Percentiles rank a stretch among this genome's conserved stretches.
Conservation (phyloP, 2,797 vertebrate genomes). For the Premnoplex brunnescens region DNA sequence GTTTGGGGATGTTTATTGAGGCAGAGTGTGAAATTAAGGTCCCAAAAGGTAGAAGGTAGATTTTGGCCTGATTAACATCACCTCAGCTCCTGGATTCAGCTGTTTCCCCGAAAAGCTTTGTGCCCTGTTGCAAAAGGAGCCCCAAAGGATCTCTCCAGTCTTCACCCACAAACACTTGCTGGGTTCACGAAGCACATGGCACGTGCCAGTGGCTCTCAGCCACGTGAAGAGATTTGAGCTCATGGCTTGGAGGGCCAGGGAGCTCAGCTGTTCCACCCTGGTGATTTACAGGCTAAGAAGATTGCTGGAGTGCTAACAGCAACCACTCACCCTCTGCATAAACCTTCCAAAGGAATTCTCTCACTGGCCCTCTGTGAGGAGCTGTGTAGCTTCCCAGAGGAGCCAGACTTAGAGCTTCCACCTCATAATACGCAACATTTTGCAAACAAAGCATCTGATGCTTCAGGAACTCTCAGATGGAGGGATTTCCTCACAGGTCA, state of each 20-base stretch:
- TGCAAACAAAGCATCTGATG: neutral
- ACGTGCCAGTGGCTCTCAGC: neutral
- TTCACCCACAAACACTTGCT: neutral
- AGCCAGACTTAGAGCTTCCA: neutral
- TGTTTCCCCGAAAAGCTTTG: neutral
- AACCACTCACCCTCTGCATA: neutral
- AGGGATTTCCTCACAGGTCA: neutral
- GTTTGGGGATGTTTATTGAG: neutral
- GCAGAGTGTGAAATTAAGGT: neutral
- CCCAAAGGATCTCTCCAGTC: neutral
- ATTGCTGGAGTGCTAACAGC: neutral
- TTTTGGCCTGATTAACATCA: neutral
- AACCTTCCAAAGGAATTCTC: neutral
- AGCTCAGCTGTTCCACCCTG: neutral
- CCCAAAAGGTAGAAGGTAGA: neutral
- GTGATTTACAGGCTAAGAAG: neutral
- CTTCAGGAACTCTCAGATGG: neutral
- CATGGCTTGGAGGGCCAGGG: neutral
- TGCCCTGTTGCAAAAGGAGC: neutral
- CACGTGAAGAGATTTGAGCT: neutral
- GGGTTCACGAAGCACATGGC: neutral
- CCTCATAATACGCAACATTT: neutral
- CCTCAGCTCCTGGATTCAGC: neutral
- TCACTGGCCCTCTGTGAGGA: neutral
- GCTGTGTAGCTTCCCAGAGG: neutral